phyloP scores from a whole-genome alignment of 2,888 invertebrate species.

The Beris chalybata region DNA sequence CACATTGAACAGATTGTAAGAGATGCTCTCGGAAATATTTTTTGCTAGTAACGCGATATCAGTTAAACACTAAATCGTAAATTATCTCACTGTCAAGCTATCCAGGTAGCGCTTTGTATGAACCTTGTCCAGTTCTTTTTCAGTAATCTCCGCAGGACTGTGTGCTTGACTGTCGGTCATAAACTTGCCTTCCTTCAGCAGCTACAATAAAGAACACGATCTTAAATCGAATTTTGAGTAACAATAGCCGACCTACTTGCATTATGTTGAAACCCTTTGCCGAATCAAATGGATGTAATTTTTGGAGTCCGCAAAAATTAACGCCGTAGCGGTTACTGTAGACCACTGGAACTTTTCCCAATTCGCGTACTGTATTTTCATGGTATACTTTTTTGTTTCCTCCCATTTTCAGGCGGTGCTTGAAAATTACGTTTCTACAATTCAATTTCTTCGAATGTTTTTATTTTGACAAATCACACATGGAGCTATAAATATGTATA shows the following conservation, averaged over 20 bases:
- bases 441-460: not conserved
- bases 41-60: too few species aligned
- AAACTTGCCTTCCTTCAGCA: slow-evolving; percentile 64
- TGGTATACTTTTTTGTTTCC: slow-evolving; percentile 44
- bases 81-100: slow-evolving; percentile 64
- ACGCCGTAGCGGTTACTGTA: slow-evolving; percentile 81
- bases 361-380: slow-evolving; percentile 36
- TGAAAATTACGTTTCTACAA: not conserved
- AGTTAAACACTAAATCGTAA: too few species aligned
- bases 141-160: slow-evolving; percentile 70
- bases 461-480: too few species aligned
- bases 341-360: slow-evolving; percentile 71
- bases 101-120: slow-evolving; percentile 75
- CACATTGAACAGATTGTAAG: too few species aligned
- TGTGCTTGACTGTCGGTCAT: slow-evolving; percentile 66
- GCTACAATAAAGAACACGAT: slow-evolving; percentile 52
- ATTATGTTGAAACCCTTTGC: slow-evolving; percentile 82
- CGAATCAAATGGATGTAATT: slow-evolving; percentile 85
- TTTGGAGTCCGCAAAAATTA: slow-evolving; percentile 77
- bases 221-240: slow-evolving; percentile 1
- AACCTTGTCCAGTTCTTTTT: slow-evolving; percentile 72
- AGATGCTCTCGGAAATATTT: too few species aligned
- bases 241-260: slow-evolving; percentile 56
- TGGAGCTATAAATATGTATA: too few species aligned
- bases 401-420: slow-evolving; percentile 40